phyloP scores from a whole-genome alignment of 2,113 vertebrate genomes.

The Phodopus roborovskii region DNA sequence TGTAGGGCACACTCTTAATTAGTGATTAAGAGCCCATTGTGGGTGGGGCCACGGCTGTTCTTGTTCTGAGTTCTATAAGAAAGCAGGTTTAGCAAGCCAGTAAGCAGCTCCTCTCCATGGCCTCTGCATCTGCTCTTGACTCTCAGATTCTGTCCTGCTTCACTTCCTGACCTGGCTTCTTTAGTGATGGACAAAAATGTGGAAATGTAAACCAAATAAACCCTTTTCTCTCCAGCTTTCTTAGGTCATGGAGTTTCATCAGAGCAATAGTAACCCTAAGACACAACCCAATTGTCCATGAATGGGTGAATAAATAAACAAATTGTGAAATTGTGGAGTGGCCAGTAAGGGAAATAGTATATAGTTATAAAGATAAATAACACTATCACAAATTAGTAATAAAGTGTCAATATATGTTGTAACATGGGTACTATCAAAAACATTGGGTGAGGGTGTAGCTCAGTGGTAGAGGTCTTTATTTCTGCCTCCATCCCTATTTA shows the following conservation, averaged over 20 bases:
- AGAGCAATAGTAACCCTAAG: not conserved
- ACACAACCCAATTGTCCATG: not conserved
- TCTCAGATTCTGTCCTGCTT: not conserved
- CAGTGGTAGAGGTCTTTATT: not conserved
- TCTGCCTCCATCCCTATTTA: not conserved
- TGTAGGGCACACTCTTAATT: not conserved
- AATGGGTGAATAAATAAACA: not conserved
- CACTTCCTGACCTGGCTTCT: not conserved
- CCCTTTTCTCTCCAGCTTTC: not conserved
- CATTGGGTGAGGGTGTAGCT: not conserved
- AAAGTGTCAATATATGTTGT: not conserved
- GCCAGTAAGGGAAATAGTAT: not conserved
- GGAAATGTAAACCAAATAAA: not conserved
- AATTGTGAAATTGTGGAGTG: not conserved
- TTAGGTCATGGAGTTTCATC: not conserved
- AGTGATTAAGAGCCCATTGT: not conserved
- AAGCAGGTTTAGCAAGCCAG: not conserved
- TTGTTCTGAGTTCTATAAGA: not conserved
- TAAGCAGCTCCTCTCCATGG: not conserved
- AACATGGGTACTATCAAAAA: not conserved
- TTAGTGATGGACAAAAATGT: not conserved
- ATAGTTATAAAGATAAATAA: not conserved
- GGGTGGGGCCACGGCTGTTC: not conserved
- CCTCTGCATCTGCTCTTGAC: not conserved
- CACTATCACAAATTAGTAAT: not conserved